Evolutionary conservation across 1,140 invertebrate species (phyloP).

Genomic region (Magallana ariakensis): DNA sequence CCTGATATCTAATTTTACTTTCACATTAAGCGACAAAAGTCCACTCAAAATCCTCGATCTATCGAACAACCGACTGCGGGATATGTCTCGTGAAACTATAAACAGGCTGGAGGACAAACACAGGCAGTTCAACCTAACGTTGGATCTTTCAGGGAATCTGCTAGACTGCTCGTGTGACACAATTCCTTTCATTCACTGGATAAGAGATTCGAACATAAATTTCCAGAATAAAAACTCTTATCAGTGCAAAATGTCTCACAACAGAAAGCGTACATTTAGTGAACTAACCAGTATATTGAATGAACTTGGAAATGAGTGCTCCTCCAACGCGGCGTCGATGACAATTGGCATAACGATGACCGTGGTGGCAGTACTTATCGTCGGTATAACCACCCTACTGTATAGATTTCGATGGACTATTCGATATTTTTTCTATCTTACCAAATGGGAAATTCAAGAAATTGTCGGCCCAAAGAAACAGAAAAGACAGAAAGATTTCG

Average conservation of each 20-base stretch:
- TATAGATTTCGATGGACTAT: not conserved
- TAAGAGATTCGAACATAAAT: not conserved
- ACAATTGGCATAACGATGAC: not conserved
- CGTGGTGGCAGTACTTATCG: not conserved
- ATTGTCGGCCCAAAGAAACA: not conserved
- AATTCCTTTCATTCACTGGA: not conserved
- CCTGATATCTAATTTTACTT: not conserved
- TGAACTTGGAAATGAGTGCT: not conserved
- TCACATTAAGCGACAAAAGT: not conserved
- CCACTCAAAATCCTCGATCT: not conserved
- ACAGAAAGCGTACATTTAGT: not conserved
- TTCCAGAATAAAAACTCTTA: not conserved
- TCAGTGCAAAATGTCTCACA: not conserved
- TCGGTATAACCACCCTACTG: not conserved
- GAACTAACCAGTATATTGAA: not conserved
- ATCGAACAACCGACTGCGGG: not conserved
- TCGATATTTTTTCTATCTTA: not conserved
- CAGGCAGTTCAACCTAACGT: not conserved
- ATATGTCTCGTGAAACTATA: not conserved
- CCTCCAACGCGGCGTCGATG: not conserved
- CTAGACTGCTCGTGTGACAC: not conserved
- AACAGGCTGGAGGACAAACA: not conserved
- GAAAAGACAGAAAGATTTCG: not conserved
- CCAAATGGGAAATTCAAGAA: conserved; percentile 6
- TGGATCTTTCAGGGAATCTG: not conserved